Conservation (phyloP, 2,113 vertebrate genomes). For the Scopus umbretta region DNA sequence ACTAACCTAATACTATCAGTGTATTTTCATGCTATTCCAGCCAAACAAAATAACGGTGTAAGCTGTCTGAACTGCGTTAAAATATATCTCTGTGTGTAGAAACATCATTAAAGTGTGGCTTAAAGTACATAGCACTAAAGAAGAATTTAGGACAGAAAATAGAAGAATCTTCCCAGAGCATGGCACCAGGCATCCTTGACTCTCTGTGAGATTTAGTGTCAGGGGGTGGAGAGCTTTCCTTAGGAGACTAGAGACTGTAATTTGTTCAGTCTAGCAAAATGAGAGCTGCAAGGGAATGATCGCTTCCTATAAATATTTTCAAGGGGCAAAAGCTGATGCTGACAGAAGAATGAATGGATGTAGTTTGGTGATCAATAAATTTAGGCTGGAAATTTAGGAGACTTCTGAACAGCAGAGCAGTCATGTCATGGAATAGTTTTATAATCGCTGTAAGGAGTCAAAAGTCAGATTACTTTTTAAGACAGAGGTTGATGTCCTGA, state of each 20-base stretch:
- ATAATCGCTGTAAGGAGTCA: not conserved
- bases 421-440: not conserved
- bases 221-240: not conserved
- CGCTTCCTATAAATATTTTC: conserved; percentile 6
- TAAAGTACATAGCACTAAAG: not conserved
- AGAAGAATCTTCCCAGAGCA: not conserved
- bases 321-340: not conserved
- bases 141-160: not conserved
- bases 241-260: not conserved
- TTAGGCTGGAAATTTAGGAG: not conserved
- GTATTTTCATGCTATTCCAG: not conserved
- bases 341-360: not conserved
- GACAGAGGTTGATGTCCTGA: not conserved
- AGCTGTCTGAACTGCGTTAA: not conserved
- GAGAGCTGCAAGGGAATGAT: not conserved
- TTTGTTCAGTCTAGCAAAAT: not conserved
- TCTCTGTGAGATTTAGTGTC: not conserved
- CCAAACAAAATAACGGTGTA: not conserved
- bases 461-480: not conserved
- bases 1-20: not conserved
- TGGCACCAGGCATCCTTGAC: not conserved
- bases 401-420: not conserved
- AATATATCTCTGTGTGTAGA: not conserved
- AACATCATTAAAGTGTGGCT: not conserved
- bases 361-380: not conserved